Conservation (phyloP, 1,140 invertebrate species). For the Cotesia glomerata region DNA sequence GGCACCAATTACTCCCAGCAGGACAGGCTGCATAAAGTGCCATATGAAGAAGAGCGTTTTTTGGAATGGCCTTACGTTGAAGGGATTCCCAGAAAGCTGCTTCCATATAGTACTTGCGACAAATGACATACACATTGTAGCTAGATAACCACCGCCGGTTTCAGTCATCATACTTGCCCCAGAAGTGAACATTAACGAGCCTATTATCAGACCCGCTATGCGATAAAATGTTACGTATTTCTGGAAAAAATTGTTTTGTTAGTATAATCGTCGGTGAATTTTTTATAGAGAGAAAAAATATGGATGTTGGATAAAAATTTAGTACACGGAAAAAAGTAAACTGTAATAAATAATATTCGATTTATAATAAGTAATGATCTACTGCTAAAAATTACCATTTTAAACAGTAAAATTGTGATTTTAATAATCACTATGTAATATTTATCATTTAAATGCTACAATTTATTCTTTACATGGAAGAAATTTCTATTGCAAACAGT, state of each 20-base stretch:
- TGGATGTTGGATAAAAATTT: too few species aligned
- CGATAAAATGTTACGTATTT: conserved; percentile 48
- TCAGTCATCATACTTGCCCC: conserved; percentile 41
- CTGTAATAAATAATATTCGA: too few species aligned
- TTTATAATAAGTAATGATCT: too few species aligned
- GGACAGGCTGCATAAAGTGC: conserved; percentile 54
- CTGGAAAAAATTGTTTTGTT: conserved; percentile 35
- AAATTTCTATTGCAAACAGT: too few species aligned
- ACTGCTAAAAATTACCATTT: too few species aligned
- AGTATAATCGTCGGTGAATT: not conserved
- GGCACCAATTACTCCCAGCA: conserved; percentile 53
- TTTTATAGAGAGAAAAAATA: too few species aligned
- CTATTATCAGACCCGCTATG: conserved; percentile 40
- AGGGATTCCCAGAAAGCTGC: conserved; percentile 40
- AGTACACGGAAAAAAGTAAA: too few species aligned
- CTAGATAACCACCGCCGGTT: conserved; percentile 53
- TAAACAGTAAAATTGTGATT: too few species aligned
- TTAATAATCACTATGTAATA: too few species aligned
- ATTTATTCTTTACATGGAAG: too few species aligned
- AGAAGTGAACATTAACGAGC: conserved; percentile 48
- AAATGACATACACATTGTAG: conserved; percentile 49
- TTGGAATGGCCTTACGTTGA: conserved; percentile 47
- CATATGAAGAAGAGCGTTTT: conserved; percentile 43
- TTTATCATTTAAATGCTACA: too few species aligned
- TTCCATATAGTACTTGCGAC: conserved; percentile 52